Conservation (phyloP, 2,888 invertebrate species). For the Trachelus tabidus region DNA sequence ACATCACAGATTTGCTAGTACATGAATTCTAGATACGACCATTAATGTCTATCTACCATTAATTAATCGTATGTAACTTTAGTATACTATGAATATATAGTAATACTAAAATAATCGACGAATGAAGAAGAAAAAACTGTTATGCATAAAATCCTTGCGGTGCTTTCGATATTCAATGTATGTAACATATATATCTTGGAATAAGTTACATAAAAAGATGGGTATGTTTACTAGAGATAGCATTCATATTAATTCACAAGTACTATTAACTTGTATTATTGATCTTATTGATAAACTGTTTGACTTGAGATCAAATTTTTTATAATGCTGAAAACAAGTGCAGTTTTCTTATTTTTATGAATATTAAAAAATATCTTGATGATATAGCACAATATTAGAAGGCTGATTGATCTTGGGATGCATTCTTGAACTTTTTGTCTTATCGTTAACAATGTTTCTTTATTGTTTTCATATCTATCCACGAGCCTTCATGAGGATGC, state of each 20-base stretch:
- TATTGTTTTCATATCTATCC: neutral
- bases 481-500: neutral
- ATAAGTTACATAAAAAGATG: slow-evolving; percentile 23
- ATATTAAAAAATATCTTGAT: neutral
- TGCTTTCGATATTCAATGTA: slow-evolving; percentile 32
- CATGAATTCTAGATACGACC: neutral
- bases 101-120: slow-evolving; percentile 39
- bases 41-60: slow-evolving; percentile 28
- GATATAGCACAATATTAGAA: neutral
- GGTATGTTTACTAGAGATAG: neutral
- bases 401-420: neutral
- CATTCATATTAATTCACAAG: neutral
- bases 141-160: slow-evolving; percentile 29
- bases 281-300: neutral
- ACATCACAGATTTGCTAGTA: slow-evolving; percentile 32
- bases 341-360: neutral
- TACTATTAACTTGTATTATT: neutral
- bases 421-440: neutral
- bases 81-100: slow-evolving; percentile 34
- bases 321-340: neutral
- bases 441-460: neutral
- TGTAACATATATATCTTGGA: slow-evolving; percentile 20
- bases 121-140: slow-evolving; percentile 33
- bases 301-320: neutral
- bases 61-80: slow-evolving; percentile 31